A percentile compares a stretch with the other conserved stretches of the same genome.
Conservation (phyloP, 2,888 invertebrate species). For the Lordiphosa andalusiaca region DNA sequence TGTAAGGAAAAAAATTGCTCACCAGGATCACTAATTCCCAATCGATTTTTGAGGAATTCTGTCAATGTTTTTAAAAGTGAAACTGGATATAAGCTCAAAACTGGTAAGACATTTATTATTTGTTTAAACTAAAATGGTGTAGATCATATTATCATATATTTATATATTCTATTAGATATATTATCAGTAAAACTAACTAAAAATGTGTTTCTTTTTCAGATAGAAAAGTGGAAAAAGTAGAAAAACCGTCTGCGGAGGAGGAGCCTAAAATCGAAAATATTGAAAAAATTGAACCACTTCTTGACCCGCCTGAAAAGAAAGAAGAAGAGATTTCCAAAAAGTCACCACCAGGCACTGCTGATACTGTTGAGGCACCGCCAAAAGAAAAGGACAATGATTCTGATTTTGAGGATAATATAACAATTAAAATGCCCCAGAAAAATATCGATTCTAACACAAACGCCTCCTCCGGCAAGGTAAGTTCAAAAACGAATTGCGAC, state of each 20-base stretch:
- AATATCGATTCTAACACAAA: slow-evolving; percentile 39
- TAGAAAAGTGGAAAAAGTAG: slow-evolving; percentile 7
- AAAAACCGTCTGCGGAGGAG: not conserved
- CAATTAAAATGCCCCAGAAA: slow-evolving; percentile 82
- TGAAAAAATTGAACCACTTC: slow-evolving; percentile 1
- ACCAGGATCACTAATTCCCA: slow-evolving; percentile 95
- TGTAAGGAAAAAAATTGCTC: slow-evolving; percentile 96
- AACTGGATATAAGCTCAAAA: slow-evolving; percentile 87
- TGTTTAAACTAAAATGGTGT: no score
- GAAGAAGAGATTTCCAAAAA: slow-evolving; percentile 7
- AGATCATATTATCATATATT: no score
- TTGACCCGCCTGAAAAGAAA: slow-evolving; percentile 16
- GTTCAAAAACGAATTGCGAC: not conserved
- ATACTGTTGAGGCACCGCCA: slow-evolving; percentile 25
- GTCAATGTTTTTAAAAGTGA: slow-evolving; percentile 95
- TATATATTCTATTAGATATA: no score
- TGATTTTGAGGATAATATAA: slow-evolving; percentile 83
- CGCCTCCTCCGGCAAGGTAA: slow-evolving; percentile 32
- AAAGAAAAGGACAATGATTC: slow-evolving; percentile 79
- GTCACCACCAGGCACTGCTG: slow-evolving; percentile 6
- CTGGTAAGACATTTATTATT: slow-evolving; percentile 40
- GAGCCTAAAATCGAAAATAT: not conserved
- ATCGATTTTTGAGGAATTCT: slow-evolving; percentile 92
- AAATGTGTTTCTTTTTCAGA: not conserved
- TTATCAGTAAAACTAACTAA: no score